These are phyloP conservation scores for Zhuqinia jingwanae DNA, from an alignment of 2,888 invertebrate species.

Conservation along the genomic window DNA sequence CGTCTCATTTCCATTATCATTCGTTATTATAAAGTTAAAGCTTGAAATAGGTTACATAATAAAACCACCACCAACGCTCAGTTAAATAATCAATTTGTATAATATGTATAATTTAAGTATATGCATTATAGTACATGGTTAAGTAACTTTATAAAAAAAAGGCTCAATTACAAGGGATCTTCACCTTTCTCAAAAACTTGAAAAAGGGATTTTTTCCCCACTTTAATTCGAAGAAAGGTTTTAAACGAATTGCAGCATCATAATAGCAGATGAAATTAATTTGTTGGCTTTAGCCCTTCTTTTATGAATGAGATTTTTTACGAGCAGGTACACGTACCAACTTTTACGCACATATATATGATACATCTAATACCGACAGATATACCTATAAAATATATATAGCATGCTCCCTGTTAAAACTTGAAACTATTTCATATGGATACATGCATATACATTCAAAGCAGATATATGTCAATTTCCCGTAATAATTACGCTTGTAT, in stretches of 20 bases:
- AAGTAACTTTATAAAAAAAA: constrained; percentile 9
- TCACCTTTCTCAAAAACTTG: constrained; percentile 1
- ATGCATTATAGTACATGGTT: no score
- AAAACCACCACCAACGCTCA: background rate
- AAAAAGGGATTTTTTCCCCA: no score
- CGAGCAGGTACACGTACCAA: background rate
- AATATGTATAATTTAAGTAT: no score
- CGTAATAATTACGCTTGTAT: constrained; percentile 51
- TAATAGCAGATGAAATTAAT: no score
- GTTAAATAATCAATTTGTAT: constrained; percentile 20
- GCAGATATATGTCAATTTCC: constrained; percentile 42
- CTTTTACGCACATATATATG: no score
- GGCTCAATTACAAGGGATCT: background rate
- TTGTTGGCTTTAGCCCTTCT: no score
- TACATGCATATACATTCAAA: background rate
- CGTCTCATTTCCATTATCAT: background rate
- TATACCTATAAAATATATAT: no score
- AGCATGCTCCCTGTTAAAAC: background rate
- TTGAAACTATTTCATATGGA: background rate
- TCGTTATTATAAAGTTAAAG: background rate
- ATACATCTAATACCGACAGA: no score
- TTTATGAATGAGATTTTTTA: background rate
- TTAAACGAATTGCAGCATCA: no score
- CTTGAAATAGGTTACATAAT: constrained; percentile 33
- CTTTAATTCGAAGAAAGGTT: no score